Evolutionary conservation across 1,140 invertebrate genomes (phyloP).

Genomic region (Drosophila chauvacae): DNA sequence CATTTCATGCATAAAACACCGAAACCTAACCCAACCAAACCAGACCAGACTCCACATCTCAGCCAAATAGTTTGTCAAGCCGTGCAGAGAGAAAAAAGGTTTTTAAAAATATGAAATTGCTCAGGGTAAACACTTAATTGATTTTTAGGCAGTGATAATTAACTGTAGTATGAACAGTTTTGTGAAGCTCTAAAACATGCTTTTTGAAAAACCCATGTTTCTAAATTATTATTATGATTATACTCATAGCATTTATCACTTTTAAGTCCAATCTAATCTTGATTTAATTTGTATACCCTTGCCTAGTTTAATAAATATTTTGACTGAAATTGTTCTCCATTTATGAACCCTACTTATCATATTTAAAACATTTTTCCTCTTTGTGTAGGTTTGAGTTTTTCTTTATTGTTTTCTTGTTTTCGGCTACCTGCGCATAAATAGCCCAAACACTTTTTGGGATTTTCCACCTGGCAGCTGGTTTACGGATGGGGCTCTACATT

Average conservation of each 20-base stretch:
- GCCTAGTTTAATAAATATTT: too few species aligned
- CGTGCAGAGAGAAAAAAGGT: conserved; percentile 9
- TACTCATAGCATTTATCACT: too few species aligned
- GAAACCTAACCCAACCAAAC: conserved; percentile 26
- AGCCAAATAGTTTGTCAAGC: conserved; percentile 70
- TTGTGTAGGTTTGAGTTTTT: conserved; percentile 24
- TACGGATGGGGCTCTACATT: conserved; percentile 62
- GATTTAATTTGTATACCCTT: too few species aligned
- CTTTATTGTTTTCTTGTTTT: conserved; percentile 53
- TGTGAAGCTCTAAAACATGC: too few species aligned
- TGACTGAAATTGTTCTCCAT: too few species aligned
- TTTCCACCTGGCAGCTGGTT: conserved; percentile 61
- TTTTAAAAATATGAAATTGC: background rate
- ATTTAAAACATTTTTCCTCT: background rate
- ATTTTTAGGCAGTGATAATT: too few species aligned
- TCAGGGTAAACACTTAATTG: too few species aligned
- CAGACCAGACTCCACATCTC: conserved; percentile 35
- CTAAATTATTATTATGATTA: too few species aligned
- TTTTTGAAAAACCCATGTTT: too few species aligned
- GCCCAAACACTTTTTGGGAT: conserved; percentile 74
- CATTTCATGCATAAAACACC: conserved; percentile 76
- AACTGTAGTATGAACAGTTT: too few species aligned
- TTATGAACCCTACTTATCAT: background rate
- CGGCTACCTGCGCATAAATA: conserved; percentile 74
- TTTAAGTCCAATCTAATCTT: too few species aligned